Base-by-base conservation (phyloP, 1,140 invertebrate genomes). In the Drosophila bipectinata region DNA sequence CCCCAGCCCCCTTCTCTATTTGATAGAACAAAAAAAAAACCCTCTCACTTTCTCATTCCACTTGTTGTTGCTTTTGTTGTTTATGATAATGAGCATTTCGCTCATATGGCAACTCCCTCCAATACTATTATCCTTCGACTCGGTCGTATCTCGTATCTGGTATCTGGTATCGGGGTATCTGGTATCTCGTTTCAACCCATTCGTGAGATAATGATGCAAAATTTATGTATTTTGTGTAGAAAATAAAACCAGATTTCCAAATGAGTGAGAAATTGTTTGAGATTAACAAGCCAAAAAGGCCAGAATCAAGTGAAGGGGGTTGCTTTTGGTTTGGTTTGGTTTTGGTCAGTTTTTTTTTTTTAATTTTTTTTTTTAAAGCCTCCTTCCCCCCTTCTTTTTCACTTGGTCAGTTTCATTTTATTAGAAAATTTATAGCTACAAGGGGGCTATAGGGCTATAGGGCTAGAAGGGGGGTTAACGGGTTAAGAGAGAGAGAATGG, bases 141-240 rank as follows among this genome's bases (percentile, higher is more conserved):
- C 21, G 18, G 18, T 18, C 18, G 21, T 21, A 21, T 21, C 21
- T 21, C 21, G 21, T 21, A 21, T 21, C 21, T 21, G 18, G 18
- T 21, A 21, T 21, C 18, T 21, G 41, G 14, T 6, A 44, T 44
- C 41, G 18, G 18, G 21, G 21, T 21, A 21, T 21, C 21, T 21
- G 41, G 14, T 6, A 44, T 44, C 41, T 44, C 41, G 41, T 18
- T 44, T 44, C 41, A 5, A 77, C 62, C 66, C 60, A 67, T 73
- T 72, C 68, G 56, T 4, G 9, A 14, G 71, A 85, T 91, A 91
- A 91, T 90, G 81, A 90, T 90, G 80, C 75, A 72, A 82, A 90
- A 90, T 90, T 90, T 90, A 90, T 90, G 88, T 89, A 90, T 90
- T 90, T 90, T 90, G 83, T 90, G 74, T 90, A 83, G 89, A 44